Base-by-base conservation (phyloP, 2,113 vertebrate genomes). In the Sus scrofa region DNA sequence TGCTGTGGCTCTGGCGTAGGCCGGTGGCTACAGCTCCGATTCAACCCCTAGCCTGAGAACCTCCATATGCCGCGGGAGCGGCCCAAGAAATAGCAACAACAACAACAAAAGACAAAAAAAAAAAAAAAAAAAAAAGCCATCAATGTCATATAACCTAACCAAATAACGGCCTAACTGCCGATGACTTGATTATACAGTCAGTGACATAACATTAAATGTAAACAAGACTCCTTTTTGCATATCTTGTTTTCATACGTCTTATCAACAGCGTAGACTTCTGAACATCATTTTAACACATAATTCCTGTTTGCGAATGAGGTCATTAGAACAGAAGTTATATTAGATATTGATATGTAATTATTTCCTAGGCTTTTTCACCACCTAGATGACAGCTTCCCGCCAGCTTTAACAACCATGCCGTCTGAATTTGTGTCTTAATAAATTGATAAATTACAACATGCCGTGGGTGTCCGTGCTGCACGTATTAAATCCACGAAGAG, bases 231-330 rank as follows among this genome's bases (percentile, higher is more conserved):
- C 14, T 19, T 30, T 89, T 84, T 30, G 13, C 39, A 2, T 32
- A 8, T 63, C 44, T 81, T 37, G 50, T 20, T 56, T 84, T 4
- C 20, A 37, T 24, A 6, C 16, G 60, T 52, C 16, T 32, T 9
- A 22, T 62, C 37, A 18, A 6, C 73, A 37, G 20, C 12, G 14
- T 13, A 22, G n/a, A 58, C 22, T 22, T 10, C 0, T 2, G 32
- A 58, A 0, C 24, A 3, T 22, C 11, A 1, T 65, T 24, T 71
- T 8, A n/a, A 37, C 18, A 3, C 4, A 0, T 1, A 8, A 9
- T 52, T 54, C n/a, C 39, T 7, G 0, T 11, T n/a, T 70, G 37
- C 30, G 20, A 62, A 30, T 34, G 39, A 54, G 22, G 14, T 8
- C 19, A 77, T 22, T 22, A 58, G 27, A 4, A 18, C 24, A 60